Conservation (phyloP, 2,888 invertebrate genomes). For the Phalera bucephala region DNA sequence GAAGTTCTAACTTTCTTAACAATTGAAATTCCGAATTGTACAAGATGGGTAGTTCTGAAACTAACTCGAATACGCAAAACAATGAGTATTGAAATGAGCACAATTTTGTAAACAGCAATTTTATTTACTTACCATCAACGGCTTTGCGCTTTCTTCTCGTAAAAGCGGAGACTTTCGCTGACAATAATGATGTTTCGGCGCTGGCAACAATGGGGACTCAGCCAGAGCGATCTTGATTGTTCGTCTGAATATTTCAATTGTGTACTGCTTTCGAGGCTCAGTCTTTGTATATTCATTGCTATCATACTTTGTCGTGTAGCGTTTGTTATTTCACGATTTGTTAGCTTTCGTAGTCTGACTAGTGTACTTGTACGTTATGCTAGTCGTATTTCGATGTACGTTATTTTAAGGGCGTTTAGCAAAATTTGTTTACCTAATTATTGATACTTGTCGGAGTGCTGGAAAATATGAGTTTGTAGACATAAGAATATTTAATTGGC, state of each 20-base stretch:
- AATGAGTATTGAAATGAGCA: conserved; percentile 37
- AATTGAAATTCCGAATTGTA: conserved; percentile 26
- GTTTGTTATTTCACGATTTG: conserved; percentile 38
- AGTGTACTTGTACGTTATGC: conserved; percentile 18
- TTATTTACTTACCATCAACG: conserved; percentile 55
- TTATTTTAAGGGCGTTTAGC: too few species aligned
- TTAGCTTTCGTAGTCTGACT: conserved; percentile 30
- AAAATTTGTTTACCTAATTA: too few species aligned
- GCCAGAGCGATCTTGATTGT: conserved; percentile 55
- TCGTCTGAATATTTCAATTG: conserved; percentile 56
- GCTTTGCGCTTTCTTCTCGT: conserved; percentile 61
- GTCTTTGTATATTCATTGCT: conserved; percentile 40
- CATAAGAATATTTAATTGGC: too few species aligned
- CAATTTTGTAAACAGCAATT: conserved; percentile 43
- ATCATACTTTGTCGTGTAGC: conserved; percentile 40
- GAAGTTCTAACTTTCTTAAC: conserved; percentile 24
- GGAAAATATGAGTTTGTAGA: too few species aligned
- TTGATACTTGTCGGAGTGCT: too few species aligned
- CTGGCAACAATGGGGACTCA: conserved; percentile 50
- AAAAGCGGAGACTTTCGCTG: conserved; percentile 56
- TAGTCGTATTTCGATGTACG: background rate
- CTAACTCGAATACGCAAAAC: conserved; percentile 32
- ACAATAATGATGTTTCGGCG: conserved; percentile 61
- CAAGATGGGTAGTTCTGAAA: conserved; percentile 24
- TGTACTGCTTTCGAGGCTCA: conserved; percentile 43